Evolutionary conservation across 1,140 invertebrate genomes (phyloP), one percentile per base, ranked within the genome.

Genomic region (Drosophila saltans): DNA sequence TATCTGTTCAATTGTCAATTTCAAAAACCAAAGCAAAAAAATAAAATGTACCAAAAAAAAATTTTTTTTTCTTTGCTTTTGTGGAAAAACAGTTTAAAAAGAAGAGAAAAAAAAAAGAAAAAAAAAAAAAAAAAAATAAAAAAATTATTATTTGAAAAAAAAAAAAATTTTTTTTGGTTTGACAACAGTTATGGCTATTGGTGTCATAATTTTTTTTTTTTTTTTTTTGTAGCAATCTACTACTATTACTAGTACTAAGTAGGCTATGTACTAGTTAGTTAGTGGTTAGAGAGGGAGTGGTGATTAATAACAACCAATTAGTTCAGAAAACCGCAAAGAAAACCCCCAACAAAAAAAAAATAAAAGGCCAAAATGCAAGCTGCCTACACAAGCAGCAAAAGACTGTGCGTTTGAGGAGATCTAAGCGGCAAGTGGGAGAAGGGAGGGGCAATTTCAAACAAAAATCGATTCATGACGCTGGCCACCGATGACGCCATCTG

Each of bases 401-500:
- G 16, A 16, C 16, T 16, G 16, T 16, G 16, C 16, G 16, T 16
- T 30, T 30, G 28, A 3, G 28, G 21, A 52, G 16, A 21, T 40
- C 8, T 21, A 48, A 10, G 21, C n/a, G 16, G 16, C 16, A 16
- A 52, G 21, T 8, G 24, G 24, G 6, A 10, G 45, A 3, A 26
- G 16, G 10, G 41, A n/a, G n/a, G 45, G 21, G 1, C 0, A 9
- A 52, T 48, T 48, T 24, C 8, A 52, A 52, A 52, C 8, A 52
- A 52, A 52, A 52, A 52, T 52, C 45, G 45, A 52, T 52, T 52
- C 45, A 52, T 52, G 45, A 52, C 26, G 45, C 45, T 52, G 45
- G 21, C 21, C 45, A 24, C 7, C 45, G 45, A 52, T 52, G 45
- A 52, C 45, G 45, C 45, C 45, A 52, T 52, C 45, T 52, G 45